These are phyloP conservation scores for Leucosticte australis DNA, from an alignment of 2,113 vertebrate genomes.

Conservation along the genomic window DNA sequence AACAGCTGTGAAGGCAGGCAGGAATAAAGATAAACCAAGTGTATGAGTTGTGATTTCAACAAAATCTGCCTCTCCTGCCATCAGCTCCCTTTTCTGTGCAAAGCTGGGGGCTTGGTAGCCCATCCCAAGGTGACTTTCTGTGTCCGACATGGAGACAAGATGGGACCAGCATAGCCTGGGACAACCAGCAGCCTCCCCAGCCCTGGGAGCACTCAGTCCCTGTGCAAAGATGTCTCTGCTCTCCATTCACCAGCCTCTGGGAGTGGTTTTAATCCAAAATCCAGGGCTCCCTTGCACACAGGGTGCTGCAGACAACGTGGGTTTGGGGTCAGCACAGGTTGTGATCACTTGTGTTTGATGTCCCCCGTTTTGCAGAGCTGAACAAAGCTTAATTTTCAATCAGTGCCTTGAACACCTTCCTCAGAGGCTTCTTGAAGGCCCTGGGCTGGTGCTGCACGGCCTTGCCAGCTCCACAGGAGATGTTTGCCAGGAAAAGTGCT, in stretches of 20 bases:
- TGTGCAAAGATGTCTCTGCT: not conserved
- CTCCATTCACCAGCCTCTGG: not conserved
- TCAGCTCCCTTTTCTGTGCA: not conserved
- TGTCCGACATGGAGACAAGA: not conserved
- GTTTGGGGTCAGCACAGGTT: accelerated
- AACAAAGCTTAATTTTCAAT: not conserved
- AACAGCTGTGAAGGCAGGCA: not conserved
- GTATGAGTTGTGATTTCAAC: not conserved
- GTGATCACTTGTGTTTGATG: accelerated
- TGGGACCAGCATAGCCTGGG: not conserved
- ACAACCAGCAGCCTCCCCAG: not conserved
- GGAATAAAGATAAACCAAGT: not conserved
- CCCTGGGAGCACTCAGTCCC: not conserved
- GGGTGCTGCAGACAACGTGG: accelerated
- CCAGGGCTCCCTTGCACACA: not conserved
- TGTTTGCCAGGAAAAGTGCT: not conserved
- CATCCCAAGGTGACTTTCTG: not conserved
- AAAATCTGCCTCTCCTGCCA: not conserved
- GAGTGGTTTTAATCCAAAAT: not conserved
- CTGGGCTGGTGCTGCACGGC: not conserved
- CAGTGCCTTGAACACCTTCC: not conserved
- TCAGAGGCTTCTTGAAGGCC: not conserved
- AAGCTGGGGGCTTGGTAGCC: not conserved
- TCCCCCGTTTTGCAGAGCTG: not conserved
- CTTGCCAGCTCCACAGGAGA: not conserved